Evolutionary conservation across 2,797 vertebrate species (phyloP), one percentile per base, ranked within the genome.

Genomic region (Paramormyrops hopkinsi): DNA sequence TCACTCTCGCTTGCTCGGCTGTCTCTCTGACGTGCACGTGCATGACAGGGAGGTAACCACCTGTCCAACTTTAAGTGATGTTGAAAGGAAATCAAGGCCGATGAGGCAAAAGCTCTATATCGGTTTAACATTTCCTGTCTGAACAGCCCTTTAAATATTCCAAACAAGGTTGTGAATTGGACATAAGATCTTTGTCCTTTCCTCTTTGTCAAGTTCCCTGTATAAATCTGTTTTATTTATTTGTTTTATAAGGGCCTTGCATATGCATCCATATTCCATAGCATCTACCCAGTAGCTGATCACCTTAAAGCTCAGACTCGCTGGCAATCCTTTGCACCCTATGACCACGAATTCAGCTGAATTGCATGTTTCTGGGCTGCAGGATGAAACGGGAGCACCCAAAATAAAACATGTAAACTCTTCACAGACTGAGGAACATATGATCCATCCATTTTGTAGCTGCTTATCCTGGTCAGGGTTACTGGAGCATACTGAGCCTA

Each of bases 1-100:
- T 76, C 69, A 76, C 69, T 41, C 69, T 76, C 33, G 5, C 69
- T 76, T 33, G 1, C 33, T 76, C 5, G 12, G 69, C 69, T 6
- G 33, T 37, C 14, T 85, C 88, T 65, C 69, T 87, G 17, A 65
- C 54, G 62, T 56, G 25, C 88, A 84, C 79, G n/a, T 56, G 48
- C 62, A 9, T n/a, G 54, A 87, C 12, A 59, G 25, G 29, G 53
- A 41, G 86, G 37, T 59, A 87, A 29, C 29, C 51, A 56, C 29
- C 53, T n/a, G 53, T 56, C 22, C 53, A 2, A 37, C 51, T 87
- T 87, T 6, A 56, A 87, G 22, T 25, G 11, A 33, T 4, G 48
- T 53, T 29, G 51, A 86, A 54, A 54, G 84, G 50, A 51, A 86
- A 54, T 53, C 25, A 33, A 54, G 53, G 51, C 84, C 84, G 37